Base-by-base conservation (phyloP, 2,113 vertebrate species). In the Lamprotornis superbus region DNA sequence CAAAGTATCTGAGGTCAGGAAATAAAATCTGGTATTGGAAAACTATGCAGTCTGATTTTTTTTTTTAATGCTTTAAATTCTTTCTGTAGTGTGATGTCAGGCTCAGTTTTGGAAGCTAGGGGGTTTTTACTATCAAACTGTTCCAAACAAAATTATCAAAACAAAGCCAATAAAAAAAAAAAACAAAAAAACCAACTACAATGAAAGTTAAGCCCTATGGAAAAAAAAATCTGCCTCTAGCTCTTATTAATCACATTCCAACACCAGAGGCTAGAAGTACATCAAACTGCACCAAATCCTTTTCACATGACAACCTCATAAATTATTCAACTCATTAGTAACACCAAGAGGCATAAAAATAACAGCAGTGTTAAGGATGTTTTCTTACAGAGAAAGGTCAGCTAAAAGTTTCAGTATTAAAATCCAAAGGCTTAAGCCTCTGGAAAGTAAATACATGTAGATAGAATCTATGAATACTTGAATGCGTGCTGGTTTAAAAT, bases 261-360 rank as follows among this genome's bases (percentile, higher is more conserved):
- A 88, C 96, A 98, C 95, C 92, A 96, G 97, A 97, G 97, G 97
- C 97, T 97, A 95, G 97, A 97, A 98, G 97, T 97, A 98, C 96
- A 97, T 98, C 98, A 98, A 97, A 98, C 98, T 97, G 96, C 98
- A 98, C 97, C 97, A 98, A 97, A 98, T 98, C 98, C 98, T 98
- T 98, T 98, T 98, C 98, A 98, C 98, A 98, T 98, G 98, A 99
- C 98, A 98, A 98, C 97, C 98, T 98, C 98, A 98, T 99, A 98
- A 98, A 99, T 99, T 98, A 99, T 99, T 98, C 98, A 97, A 95
- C 98, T 99, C 98, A 99, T 99, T 98, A 99, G 98, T 97, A 98
- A 97, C 97, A 97, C 96, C 96, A 95, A 98, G 97, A 98, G 97
- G 97, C 97, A 98, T 95, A 97, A 97, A 97, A 98, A 97, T 97